These are phyloP conservation scores for Otocyon megalotis DNA, from an alignment of 2,113 vertebrate species.

Conservation along the genomic window DNA sequence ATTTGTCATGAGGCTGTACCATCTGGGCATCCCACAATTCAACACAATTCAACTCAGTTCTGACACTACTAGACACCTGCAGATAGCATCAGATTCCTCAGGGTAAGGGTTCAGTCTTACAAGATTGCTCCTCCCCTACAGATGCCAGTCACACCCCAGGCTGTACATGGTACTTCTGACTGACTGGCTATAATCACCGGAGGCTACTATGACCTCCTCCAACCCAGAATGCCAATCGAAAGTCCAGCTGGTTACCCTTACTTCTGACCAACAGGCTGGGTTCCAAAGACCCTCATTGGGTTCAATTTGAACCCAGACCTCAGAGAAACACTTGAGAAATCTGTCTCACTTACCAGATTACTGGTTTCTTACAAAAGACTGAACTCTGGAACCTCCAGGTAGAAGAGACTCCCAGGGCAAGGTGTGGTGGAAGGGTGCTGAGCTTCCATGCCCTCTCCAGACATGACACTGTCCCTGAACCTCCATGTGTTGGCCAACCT, in stretches of 20 bases:
- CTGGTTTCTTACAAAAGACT: neutral
- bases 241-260: neutral
- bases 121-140: no score
- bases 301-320: neutral
- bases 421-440: neutral
- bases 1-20: neutral
- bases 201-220: neutral
- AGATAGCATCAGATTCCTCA: neutral
- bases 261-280: neutral
- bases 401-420: neutral
- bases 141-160: neutral
- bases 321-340: neutral
- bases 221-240: neutral
- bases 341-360: neutral
- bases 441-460: neutral
- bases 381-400: neutral
- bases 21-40: neutral
- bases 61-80: neutral
- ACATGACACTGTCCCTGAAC: neutral
- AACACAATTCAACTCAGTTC: neutral
- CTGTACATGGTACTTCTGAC: neutral
- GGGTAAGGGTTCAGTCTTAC: neutral
- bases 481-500: neutral
- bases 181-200: neutral
- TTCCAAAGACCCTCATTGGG: neutral